These are phyloP conservation scores for Contarinia nasturtii DNA, from an alignment of 1,140 invertebrate genomes.

Conservation along the genomic window DNA sequence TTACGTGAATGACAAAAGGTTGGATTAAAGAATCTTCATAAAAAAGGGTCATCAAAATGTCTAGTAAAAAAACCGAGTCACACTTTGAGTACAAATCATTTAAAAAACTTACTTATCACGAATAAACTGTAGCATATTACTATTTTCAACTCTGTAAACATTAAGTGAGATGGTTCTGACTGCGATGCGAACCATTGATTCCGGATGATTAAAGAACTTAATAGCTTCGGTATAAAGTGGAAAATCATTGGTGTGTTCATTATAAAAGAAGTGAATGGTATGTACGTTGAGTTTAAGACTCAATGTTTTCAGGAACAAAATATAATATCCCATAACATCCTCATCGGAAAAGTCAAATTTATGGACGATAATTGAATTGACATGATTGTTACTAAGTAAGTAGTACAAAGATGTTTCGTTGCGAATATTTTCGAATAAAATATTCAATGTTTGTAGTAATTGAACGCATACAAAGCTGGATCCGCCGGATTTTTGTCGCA, in stretches of 20 bases:
- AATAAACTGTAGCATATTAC: constrained; percentile 90
- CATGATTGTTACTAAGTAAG: constrained; percentile 96
- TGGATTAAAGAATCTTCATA: no score
- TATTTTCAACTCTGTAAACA: constrained; percentile 89
- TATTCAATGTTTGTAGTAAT: constrained; percentile 93
- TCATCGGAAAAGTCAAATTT: constrained; percentile 99
- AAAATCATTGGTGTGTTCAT: constrained; percentile 99
- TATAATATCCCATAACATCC: constrained; percentile 99
- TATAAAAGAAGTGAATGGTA: constrained; percentile 99
- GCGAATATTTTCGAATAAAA: constrained; percentile 97
- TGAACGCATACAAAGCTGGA: constrained; percentile 93
- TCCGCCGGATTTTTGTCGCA: constrained; percentile 89
- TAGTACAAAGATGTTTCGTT: constrained; percentile 99
- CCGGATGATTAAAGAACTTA: constrained; percentile 97
- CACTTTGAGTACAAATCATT: no score
- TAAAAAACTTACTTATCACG: constrained; percentile 54
- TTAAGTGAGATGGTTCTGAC: constrained; percentile 94
- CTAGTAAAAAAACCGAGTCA: background rate
- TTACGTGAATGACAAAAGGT: no score
- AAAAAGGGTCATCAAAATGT: no score
- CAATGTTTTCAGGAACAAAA: constrained; percentile 95
- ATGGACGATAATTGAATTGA: constrained; percentile 98
- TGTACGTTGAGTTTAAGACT: constrained; percentile 97
- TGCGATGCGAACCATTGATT: constrained; percentile 97
- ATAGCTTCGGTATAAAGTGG: constrained; percentile 97